Conservation (phyloP, 1,140 invertebrate genomes). For the Chrysomallon squamiferum region DNA sequence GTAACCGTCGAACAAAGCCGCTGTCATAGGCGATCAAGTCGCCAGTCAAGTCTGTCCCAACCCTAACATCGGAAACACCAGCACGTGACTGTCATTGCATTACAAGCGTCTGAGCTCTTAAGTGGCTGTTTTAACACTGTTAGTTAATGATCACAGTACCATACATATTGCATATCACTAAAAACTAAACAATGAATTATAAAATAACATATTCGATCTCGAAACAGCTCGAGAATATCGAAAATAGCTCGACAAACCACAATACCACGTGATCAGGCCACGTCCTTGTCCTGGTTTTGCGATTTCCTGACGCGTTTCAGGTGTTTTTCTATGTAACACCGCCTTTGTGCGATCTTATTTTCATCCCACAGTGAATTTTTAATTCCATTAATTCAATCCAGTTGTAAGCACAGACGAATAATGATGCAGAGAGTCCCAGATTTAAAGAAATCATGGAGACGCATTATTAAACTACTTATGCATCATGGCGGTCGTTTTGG, state of each 20-base stretch:
- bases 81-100: conserved; percentile 4
- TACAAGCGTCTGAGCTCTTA: background rate
- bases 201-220: background rate
- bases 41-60: no score
- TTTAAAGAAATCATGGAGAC: conserved; percentile 6
- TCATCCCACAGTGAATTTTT: background rate
- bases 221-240: background rate
- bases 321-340: no score
- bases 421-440: conserved; percentile 1
- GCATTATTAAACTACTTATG: conserved; percentile 5
- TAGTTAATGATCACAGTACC: background rate
- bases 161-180: background rate
- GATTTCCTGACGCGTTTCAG: no score
- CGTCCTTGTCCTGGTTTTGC: conserved; percentile 9
- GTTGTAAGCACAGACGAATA: background rate
- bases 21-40: no score
- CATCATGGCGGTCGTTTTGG: conserved; percentile 20
- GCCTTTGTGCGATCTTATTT: no score
- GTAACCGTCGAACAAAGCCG: no score
- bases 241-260: conserved; percentile 1
- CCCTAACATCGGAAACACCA: no score
- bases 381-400: background rate
- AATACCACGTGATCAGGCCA: conserved; percentile 20
- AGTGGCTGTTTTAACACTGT: background rate
- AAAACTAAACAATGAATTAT: background rate